phyloP scores from a whole-genome alignment of 2,797 vertebrate genomes.

The Linurgus olivaceus region DNA sequence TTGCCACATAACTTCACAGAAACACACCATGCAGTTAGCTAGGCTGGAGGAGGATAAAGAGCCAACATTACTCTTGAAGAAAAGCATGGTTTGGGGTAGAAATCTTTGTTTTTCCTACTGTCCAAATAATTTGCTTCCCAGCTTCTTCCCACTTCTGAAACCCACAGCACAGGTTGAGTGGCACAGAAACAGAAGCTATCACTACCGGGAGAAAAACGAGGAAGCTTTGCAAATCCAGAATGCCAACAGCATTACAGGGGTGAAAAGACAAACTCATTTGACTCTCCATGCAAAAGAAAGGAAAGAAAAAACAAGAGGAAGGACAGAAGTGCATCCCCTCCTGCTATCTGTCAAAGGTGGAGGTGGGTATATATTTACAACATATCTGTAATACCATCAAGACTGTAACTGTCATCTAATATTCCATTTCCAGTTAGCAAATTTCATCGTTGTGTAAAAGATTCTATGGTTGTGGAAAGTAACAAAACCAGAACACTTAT shows the following conservation, averaged over 20 bases:
- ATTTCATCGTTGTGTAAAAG: background rate
- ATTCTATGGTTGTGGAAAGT: background rate
- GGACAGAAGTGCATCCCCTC: background rate
- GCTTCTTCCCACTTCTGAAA: background rate
- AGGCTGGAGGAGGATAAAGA: background rate
- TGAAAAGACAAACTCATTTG: background rate
- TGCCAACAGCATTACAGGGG: background rate
- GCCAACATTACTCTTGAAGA: background rate
- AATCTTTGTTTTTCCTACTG: background rate
- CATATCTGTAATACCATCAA: background rate
- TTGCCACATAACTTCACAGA: background rate
- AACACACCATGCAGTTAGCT: background rate
- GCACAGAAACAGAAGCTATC: background rate
- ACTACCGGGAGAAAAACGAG: background rate
- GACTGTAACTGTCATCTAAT: background rate
- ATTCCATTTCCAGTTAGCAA: background rate
- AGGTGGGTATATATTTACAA: background rate
- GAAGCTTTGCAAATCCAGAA: background rate
- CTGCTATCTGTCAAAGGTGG: background rate
- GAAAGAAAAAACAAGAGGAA: background rate
- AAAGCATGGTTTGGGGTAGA: background rate
- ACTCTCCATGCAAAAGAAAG: background rate
- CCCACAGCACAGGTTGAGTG: background rate
- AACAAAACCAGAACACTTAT: background rate
- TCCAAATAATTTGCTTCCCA: background rate